phyloP scores from a whole-genome alignment of 2,113 vertebrate species.

The Nothobranchius kuhntae region DNA sequence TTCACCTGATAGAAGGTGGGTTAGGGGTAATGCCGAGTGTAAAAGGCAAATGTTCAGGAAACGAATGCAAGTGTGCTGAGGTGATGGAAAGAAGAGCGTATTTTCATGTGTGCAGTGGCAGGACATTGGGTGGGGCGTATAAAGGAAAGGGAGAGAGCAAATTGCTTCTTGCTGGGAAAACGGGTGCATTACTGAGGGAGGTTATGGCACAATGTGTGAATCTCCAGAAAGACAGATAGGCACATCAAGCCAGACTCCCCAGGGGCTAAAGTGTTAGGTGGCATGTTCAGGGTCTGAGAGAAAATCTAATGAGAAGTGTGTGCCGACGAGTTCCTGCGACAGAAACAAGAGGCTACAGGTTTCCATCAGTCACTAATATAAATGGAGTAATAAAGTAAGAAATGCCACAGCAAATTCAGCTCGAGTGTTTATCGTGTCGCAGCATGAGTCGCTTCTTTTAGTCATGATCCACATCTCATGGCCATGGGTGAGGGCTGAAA shows the following conservation, averaged over 20 bases:
- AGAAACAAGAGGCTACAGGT: slow-evolving; percentile 21
- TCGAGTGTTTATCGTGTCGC: too few relatives aligned
- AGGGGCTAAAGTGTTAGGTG: slow-evolving; percentile 48
- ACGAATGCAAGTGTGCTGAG: neutral
- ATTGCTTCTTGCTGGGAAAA: slow-evolving; percentile 39
- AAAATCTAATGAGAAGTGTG: slow-evolving; percentile 55
- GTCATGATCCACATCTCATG: too few relatives aligned
- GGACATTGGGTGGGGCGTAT: slow-evolving; percentile 8
- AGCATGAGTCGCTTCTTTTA: too few relatives aligned
- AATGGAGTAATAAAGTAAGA: too few relatives aligned
- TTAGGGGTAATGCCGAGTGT: neutral
- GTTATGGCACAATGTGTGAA: slow-evolving; percentile 40
- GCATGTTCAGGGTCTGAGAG: slow-evolving; percentile 50
- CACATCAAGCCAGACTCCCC: slow-evolving; percentile 50
- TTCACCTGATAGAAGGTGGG: neutral
- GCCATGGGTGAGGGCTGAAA: too few relatives aligned
- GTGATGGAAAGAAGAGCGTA: neutral
- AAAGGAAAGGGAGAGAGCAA: slow-evolving; percentile 17
- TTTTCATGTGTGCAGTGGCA: slow-evolving; percentile 8
- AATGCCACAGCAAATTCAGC: too few relatives aligned
- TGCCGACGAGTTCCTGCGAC: slow-evolving; percentile 38
- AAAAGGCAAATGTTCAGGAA: neutral
- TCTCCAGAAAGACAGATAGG: slow-evolving; percentile 56
- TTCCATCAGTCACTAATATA: slow-evolving; percentile 32
- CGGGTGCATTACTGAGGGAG: slow-evolving; percentile 51